Base-by-base conservation (phyloP, 2,797 vertebrate species). In the Borostomias antarcticus region DNA sequence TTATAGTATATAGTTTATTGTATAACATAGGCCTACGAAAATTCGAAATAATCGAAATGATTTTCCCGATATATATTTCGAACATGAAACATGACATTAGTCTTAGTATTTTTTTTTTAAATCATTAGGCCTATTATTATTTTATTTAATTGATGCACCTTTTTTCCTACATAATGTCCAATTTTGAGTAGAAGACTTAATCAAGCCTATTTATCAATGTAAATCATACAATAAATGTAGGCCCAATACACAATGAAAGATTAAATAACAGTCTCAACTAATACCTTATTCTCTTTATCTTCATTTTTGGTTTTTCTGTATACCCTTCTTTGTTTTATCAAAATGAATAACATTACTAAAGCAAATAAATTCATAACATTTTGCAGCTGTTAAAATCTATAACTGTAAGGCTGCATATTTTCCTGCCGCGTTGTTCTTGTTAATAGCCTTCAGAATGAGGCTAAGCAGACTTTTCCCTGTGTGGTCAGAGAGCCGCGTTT, bases 401-500 rank as follows among this genome's bases (percentile, higher is more conserved):
- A 23, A 33, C 40, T 1, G 15, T 45, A 13, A 45, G n/a, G 7
- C n/a, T 4, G 1, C 4, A 15, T 58, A 11, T 58, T 26, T 33
- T 40, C 25, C 33, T 2, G n/a, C 21, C 19, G 3, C 5, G 54
- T 6, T 25, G 23, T 2, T 23, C 58, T 48, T 30, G 29, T 67
- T 32, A 45, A 7, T 32, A 19, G 10, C 15, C 25, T 15, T 33
- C 47, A 58, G 7, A 58, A 62, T n/a, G n/a, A n/a, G n/a, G n/a
- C n/a, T n/a, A 68, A 32, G 30, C 4, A 32, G 33, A 68, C 58
- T 48, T 58, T 64, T 6, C 17, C 37, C 63, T 58, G 64, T 76
- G 77, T 48, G 73, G 73, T 79, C 61, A 57, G 21, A 52, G 58
- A 32, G 69, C 50, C 64, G 52, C 40, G 50, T 65, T 48, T 28